Percentiles rank a stretch among this genome's conserved stretches.
Conservation (phyloP, 2,113 vertebrate species). For the Istiophorus platypterus region DNA sequence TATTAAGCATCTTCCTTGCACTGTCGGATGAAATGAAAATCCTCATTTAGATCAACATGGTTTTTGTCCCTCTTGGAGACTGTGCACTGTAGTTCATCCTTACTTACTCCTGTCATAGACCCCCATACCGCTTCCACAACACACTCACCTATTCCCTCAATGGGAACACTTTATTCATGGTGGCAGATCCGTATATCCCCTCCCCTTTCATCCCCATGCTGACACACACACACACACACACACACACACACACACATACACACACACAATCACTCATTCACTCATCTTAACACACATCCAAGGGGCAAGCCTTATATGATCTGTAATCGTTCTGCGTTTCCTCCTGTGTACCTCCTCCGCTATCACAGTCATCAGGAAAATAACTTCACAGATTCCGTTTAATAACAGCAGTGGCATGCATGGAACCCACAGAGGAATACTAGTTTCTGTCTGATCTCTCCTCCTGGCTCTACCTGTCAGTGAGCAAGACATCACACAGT, state of each 20-base stretch:
- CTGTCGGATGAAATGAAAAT: constrained; percentile 72
- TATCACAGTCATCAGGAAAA: constrained; percentile 54
- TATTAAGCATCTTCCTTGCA: constrained; percentile 48
- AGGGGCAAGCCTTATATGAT: constrained; percentile 57
- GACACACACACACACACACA: constrained; percentile 9
- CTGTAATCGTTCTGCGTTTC: constrained; percentile 56
- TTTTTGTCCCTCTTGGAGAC: constrained; percentile 43
- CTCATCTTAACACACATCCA: constrained; percentile 49
- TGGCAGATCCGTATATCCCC: constrained; percentile 62
- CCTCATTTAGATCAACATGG: constrained; percentile 68
- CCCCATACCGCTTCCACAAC: constrained; percentile 24
- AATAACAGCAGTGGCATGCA: constrained; percentile 44
- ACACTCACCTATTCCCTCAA: constrained; percentile 45
- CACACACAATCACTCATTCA: constrained; percentile 5
- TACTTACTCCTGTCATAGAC: constrained; percentile 1
- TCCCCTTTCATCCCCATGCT: constrained; percentile 7
- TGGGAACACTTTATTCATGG: constrained; percentile 62
- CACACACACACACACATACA: neutral
- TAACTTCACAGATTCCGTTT: constrained; percentile 61
- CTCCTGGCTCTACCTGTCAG: constrained; percentile 71
- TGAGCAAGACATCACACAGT: constrained; percentile 58
- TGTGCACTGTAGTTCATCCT: constrained; percentile 13
- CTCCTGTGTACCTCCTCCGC: constrained; percentile 35
- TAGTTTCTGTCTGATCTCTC: constrained; percentile 47
- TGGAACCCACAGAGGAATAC: constrained; percentile 53